A percentile compares a stretch with the other conserved stretches of the same genome.
phyloP scores from a whole-genome alignment of 2,113 vertebrate genomes.

The Silurus meridionalis region DNA sequence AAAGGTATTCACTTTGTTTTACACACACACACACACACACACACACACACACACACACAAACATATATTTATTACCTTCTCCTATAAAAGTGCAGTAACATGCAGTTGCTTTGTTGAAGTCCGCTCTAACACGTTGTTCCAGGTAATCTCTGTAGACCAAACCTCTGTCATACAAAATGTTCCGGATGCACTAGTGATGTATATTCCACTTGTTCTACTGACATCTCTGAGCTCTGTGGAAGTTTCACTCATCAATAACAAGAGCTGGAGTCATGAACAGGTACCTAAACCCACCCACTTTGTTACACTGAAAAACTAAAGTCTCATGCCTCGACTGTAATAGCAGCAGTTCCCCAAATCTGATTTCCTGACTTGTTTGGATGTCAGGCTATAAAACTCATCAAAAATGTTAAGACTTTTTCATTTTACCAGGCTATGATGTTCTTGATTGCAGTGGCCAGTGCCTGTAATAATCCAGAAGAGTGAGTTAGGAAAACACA shows the following conservation, averaged over 20 bases:
- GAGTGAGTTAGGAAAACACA: slow-evolving; percentile 55
- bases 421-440: slow-evolving; percentile 53
- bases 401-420: not conserved
- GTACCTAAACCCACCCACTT: slow-evolving; percentile 10
- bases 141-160: slow-evolving; percentile 43
- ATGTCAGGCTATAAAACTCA: not conserved
- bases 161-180: slow-evolving; percentile 34
- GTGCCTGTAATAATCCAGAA: slow-evolving; percentile 46
- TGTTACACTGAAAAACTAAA: not conserved
- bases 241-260: slow-evolving; percentile 18
- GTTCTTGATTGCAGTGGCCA: slow-evolving; percentile 50
- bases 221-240: not conserved
- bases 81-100: too few relatives aligned
- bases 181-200: slow-evolving; percentile 35
- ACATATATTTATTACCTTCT: too few relatives aligned
- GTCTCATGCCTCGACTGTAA: not conserved
- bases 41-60: too few relatives aligned
- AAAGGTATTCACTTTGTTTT: slow-evolving; percentile 43
- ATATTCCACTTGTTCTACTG: slow-evolving; percentile 33
- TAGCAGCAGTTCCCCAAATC: not conserved
- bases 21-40: too few relatives aligned
- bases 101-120: too few relatives aligned
- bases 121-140: not conserved
- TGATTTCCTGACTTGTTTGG: not conserved
- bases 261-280: slow-evolving; percentile 49